phyloP scores from a whole-genome alignment of 1,140 invertebrate genomes.

The Bombus confusus region DNA sequence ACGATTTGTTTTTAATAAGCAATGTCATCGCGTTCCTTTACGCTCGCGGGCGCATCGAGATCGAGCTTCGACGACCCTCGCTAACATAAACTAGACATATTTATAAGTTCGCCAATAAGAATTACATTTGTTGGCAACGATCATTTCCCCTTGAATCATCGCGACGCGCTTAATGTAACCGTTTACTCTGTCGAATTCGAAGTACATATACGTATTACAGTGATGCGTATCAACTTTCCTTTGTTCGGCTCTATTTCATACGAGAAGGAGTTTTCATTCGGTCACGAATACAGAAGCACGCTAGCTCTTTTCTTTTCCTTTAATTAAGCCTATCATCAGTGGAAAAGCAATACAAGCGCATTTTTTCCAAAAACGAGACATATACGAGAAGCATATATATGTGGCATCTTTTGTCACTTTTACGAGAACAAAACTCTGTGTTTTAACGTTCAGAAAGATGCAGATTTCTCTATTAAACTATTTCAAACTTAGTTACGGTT shows the following conservation, averaged over 20 bases:
- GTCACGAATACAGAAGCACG: background rate
- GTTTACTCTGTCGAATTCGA: background rate
- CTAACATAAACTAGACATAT: background rate
- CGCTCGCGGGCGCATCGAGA: too few relatives aligned
- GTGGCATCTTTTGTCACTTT: too few relatives aligned
- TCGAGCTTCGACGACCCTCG: too few relatives aligned
- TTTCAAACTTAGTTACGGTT: background rate
- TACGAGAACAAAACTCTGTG: background rate
- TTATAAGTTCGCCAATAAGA: constrained; percentile 17
- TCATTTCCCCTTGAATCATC: constrained; percentile 21
- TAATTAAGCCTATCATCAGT: too few relatives aligned
- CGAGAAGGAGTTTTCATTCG: background rate
- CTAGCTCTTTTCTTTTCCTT: background rate
- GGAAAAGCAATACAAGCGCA: too few relatives aligned
- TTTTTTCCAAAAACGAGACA: too few relatives aligned
- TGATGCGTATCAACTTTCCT: constrained; percentile 4
- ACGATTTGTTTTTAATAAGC: too few relatives aligned
- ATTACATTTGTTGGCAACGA: constrained; percentile 24
- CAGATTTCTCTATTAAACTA: background rate
- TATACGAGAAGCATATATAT: too few relatives aligned
- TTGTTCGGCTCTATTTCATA: constrained; percentile 16
- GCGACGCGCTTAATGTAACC: background rate
- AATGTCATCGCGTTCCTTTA: too few relatives aligned
- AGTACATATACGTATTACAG: background rate
- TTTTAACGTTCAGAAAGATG: background rate